Evolutionary conservation across 2,797 vertebrate species (phyloP), one percentile per base, ranked within the genome.

Genomic region (Heteromormyrus szaboi): DNA sequence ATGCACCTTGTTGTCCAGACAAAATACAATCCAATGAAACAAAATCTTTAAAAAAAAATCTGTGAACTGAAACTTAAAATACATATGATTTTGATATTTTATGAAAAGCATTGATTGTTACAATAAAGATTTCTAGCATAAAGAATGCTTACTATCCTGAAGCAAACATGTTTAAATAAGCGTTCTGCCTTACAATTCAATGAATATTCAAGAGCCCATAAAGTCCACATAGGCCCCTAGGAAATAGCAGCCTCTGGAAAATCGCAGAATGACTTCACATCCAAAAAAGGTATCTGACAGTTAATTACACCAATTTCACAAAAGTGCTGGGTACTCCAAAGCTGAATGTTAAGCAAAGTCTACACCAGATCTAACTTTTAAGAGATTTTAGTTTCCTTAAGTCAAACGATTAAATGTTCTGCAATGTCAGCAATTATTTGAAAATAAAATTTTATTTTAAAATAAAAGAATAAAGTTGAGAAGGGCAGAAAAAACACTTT

Each of bases 241-340:
- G 83, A 86, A 86, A 53, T 17, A 37, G 25, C 17, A 17, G 48
- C 46, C 50, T 17, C 50, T 59, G 46, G 62, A 29, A 68, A 29
- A 81, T 54, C 19, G 3, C 29, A 8, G 50, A 53, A 33, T 44
- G 50, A 6, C 8, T 22, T 51, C 22, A 88, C 6, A 68, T 25
- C 54, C 50, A 33, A 68, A 76, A 50, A 81, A 17, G 12, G 11
- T 14, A 56, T 17, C 37, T 50, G n/a, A 88, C 17, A n/a, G 22
- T 29, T 65, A 59, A 85, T 84, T 88, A 84, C 41, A 29, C 17
- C 25, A 44, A 88, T 51, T 88, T 19, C 53, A 85, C 59, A 33
- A 48, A 85, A 44, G 72, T 41, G 54, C 11, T 50, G 79, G 4
- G 11, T 48, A 48, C 79, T 44, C 22, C 14, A 46, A 41, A 22